These are phyloP conservation scores for Euleptes europaea DNA, from an alignment of 2,113 vertebrate species.

Conservation along the genomic window DNA sequence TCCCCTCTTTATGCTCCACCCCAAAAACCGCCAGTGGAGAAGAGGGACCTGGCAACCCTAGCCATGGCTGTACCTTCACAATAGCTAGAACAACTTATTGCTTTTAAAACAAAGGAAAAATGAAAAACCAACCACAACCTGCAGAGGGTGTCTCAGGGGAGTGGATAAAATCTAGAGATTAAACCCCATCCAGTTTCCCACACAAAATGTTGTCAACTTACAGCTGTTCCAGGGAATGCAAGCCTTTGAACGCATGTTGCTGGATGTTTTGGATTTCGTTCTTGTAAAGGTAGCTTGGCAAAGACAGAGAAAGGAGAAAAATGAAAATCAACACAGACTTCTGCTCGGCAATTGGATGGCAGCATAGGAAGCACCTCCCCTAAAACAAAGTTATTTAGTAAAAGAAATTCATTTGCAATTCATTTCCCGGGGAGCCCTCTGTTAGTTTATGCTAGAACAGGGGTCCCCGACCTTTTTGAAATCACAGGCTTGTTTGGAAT, in stretches of 20 bases:
- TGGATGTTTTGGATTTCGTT: constrained; percentile 93
- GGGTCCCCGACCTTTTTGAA: too few relatives aligned
- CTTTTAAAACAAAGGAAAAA: too few relatives aligned
- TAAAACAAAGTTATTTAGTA: not conserved
- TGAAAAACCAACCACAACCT: too few relatives aligned
- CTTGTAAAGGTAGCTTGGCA: constrained; percentile 93
- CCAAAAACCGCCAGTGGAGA: too few relatives aligned
- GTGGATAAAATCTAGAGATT: not conserved
- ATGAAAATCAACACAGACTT: not conserved
- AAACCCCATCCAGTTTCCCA: not conserved
- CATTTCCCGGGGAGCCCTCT: not conserved
- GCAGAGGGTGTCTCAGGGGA: not conserved
- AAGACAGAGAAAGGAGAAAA: constrained; percentile 48
- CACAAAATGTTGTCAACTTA: constrained; percentile 75
- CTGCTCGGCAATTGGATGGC: too few relatives aligned
- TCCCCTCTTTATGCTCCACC: too few relatives aligned
- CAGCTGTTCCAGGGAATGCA: constrained; percentile 93
- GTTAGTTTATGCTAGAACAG: not conserved
- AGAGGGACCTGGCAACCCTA: too few relatives aligned
- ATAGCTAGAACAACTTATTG: not conserved
- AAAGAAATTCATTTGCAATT: not conserved
- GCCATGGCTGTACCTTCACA: not conserved
- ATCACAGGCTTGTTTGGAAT: too few relatives aligned
- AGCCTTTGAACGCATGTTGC: constrained; percentile 87
- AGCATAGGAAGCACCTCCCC: not conserved